Evolutionary conservation across 2,888 invertebrate genomes (phyloP).

Genomic region (Nephrotoma flavescens): DNA sequence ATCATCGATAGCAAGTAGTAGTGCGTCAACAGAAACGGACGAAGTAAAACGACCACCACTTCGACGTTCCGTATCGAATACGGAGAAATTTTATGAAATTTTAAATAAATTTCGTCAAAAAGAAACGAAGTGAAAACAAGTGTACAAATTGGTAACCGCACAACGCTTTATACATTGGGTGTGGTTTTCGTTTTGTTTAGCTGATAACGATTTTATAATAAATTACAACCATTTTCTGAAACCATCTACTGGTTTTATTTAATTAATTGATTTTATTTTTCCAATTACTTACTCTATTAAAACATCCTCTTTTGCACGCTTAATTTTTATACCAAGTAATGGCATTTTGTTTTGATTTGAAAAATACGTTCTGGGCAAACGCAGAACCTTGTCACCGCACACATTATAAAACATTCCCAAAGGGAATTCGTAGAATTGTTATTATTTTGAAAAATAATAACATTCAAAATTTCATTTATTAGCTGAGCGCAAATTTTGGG

Average conservation of each 20-base stretch:
- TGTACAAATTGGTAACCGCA: neutral
- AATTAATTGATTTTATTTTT: neutral
- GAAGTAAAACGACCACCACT: neutral
- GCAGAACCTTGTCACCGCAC: neutral
- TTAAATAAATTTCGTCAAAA: conserved; percentile 2
- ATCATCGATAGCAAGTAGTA: neutral
- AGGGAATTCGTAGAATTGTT: neutral
- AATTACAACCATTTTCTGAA: neutral
- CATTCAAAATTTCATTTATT: neutral
- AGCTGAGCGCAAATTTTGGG: neutral
- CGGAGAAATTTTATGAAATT: neutral
- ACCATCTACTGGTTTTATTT: neutral
- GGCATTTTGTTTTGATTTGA: neutral
- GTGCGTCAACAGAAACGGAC: neutral
- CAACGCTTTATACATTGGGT: neutral
- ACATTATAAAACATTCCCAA: neutral
- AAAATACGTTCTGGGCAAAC: neutral
- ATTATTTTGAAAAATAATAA: neutral
- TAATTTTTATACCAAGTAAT: too few species aligned
- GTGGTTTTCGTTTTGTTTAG: neutral
- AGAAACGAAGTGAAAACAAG: neutral
- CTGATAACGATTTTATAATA: neutral
- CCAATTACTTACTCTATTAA: neutral
- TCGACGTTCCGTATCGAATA: neutral
- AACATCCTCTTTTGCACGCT: too few species aligned